Conservation (phyloP, 2,797 vertebrate genomes). For the Galagoides demidoff region DNA sequence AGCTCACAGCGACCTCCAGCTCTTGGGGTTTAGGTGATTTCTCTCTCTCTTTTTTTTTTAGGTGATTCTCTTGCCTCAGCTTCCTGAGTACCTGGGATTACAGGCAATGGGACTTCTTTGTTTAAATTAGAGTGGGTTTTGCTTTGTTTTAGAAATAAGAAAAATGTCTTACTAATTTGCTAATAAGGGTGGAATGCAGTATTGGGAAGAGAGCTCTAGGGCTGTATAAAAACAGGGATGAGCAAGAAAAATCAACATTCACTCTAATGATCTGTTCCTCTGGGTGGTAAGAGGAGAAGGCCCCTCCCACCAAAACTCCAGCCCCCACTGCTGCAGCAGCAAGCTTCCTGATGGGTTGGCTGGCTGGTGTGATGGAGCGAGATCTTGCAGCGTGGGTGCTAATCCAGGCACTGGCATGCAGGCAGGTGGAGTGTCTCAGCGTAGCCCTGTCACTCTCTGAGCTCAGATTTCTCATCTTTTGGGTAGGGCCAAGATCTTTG, state of each 20-base stretch:
- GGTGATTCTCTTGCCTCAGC: too few relatives aligned
- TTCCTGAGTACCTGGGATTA: too few relatives aligned
- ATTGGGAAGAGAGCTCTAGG: neutral
- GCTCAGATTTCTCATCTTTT: neutral
- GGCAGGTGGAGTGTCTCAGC: neutral
- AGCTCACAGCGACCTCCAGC: too few relatives aligned
- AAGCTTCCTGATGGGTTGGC: neutral
- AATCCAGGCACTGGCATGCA: neutral
- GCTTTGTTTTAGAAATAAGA: neutral
- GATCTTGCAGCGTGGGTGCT: neutral
- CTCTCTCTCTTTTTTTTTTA: too few relatives aligned
- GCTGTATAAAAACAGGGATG: neutral
- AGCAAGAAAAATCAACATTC: neutral
- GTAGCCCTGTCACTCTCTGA: neutral
- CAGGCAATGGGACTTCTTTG: neutral
- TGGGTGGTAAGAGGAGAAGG: neutral
- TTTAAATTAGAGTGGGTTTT: neutral
- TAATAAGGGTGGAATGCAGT: neutral
- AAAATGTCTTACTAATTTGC: neutral
- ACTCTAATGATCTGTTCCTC: neutral
- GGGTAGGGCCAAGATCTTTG: neutral
- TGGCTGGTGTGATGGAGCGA: neutral
- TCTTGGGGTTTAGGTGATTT: too few relatives aligned
- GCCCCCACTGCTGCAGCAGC: rapidly evolving
- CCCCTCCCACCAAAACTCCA: neutral